Evolutionary conservation across 2,888 invertebrate species (phyloP).

Genomic region (Tuberolachnus salignus): DNA sequence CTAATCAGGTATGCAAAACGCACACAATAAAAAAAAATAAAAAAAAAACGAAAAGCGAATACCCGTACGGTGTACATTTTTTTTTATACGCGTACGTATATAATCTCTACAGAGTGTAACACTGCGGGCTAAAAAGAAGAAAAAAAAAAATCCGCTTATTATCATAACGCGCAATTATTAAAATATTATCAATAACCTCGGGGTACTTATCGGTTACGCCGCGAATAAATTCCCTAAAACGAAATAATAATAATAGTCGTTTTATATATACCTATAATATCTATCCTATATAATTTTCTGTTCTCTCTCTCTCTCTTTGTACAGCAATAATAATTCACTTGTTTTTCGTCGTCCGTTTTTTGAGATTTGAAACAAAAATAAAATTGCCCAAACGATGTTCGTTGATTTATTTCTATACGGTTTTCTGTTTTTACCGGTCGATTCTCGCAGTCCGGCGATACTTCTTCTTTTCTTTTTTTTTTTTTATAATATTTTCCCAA

Average conservation of each 20-base stretch:
- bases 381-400: too few species aligned
- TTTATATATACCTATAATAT: background rate
- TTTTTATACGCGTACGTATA: background rate
- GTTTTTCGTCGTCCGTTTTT: too few species aligned
- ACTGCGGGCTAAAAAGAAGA: conserved; percentile 10
- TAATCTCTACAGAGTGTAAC: background rate
- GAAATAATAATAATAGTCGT: background rate
- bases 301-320: too few species aligned
- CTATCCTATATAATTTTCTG: too few species aligned
- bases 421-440: too few species aligned
- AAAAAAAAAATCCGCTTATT: conserved; percentile 16
- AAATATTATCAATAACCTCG: conserved; percentile 41
- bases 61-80: background rate
- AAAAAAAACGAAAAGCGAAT: background rate
- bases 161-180: conserved; percentile 29
- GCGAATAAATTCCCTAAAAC: conserved; percentile 17
- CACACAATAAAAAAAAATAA: background rate
- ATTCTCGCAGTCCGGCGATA: background rate
- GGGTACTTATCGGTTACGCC: conserved; percentile 20
- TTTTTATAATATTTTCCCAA: background rate
- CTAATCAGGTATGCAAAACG: conserved; percentile 54
- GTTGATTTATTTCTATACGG: too few species aligned
- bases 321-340: too few species aligned
- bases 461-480: background rate
- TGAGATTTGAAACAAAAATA: too few species aligned